Evolutionary conservation across 30 jellyfish, hydroid and myxozoan species (phyloP).

Genomic region (Nemopilema nomurai): DNA sequence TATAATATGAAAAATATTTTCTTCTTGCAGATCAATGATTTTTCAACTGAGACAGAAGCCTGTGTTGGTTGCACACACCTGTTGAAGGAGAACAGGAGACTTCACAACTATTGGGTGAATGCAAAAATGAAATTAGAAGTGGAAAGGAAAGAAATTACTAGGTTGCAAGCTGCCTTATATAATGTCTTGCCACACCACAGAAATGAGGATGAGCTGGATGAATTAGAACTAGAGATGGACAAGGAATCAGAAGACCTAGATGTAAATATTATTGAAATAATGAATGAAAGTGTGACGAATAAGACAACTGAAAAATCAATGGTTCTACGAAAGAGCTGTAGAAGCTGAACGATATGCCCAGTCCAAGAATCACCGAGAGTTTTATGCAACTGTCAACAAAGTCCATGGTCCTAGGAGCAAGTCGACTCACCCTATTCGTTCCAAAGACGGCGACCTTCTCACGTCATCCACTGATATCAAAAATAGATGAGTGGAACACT

Average conservation of each 20-base stretch:
- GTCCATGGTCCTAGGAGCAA: conserved; percentile 61
- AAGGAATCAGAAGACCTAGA: conserved; percentile 2
- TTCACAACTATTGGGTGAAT: background rate
- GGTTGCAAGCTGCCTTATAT: background rate
- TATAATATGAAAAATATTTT: background rate
- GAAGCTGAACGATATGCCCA: conserved; percentile 61
- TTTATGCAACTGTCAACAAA: conserved; percentile 48
- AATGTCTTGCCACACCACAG: conserved; percentile 13
- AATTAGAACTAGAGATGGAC: background rate
- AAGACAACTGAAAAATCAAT: conserved; percentile 34
- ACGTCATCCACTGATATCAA: conserved; percentile 37
- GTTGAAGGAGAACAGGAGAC: background rate
- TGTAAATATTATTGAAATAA: background rate
- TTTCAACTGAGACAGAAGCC: conserved; percentile 12
- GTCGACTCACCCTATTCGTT: conserved; percentile 34
- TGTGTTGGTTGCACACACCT: conserved; percentile 14
- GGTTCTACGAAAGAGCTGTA: conserved; percentile 65
- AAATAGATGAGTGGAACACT: conserved; percentile 65
- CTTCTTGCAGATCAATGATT: conserved; percentile 12
- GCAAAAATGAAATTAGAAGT: conserved; percentile 1
- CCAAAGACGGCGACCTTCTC: conserved; percentile 53
- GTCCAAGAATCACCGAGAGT: conserved; percentile 45
- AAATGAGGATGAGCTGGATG: conserved; percentile 10
- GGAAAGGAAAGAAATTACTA: conserved; percentile 9
- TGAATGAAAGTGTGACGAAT: too few species aligned